Percentiles rank a stretch among this genome's conserved stretches.
These are phyloP conservation scores for Malurus splendens DNA, from an alignment of 2,797 vertebrate genomes.

Conservation along the genomic window DNA sequence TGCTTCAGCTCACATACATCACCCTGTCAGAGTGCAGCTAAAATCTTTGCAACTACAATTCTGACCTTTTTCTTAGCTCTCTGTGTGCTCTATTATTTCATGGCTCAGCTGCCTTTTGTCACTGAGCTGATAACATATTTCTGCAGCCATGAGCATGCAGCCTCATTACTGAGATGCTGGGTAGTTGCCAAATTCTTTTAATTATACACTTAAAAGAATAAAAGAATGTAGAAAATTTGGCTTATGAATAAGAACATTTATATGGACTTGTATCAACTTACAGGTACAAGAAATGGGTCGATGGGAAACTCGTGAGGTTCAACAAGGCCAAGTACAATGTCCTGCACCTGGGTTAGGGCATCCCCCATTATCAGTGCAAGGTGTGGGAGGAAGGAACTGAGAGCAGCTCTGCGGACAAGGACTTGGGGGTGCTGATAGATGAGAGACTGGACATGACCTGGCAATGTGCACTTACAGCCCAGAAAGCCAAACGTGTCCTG, in stretches of 20 bases:
- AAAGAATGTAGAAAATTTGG: not conserved
- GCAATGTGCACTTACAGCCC: not conserved
- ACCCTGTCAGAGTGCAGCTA: not conserved
- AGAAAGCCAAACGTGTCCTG: not conserved
- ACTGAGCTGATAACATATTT: not conserved
- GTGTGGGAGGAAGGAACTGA: not conserved
- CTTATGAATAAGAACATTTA: not conserved
- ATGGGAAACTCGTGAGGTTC: not conserved
- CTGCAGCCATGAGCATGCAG: not conserved
- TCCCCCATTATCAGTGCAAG: rapidly evolving
- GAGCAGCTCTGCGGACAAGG: not conserved
- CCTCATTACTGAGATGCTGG: not conserved
- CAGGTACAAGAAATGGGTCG: not conserved
- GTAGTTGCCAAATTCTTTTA: not conserved
- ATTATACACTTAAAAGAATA: not conserved
- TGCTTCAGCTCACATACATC: not conserved
- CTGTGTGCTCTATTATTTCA: not conserved
- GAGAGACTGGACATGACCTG: not conserved
- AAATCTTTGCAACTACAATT: not conserved
- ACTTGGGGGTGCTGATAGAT: not conserved
- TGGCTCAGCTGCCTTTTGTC: not conserved
- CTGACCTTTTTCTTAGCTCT: not conserved
- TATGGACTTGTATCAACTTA: not conserved
- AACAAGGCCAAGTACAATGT: not conserved
- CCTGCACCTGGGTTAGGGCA: not conserved